These are phyloP conservation scores for Drosophila quinaria DNA, from an alignment of 2,888 invertebrate species.

Conservation along the genomic window DNA sequence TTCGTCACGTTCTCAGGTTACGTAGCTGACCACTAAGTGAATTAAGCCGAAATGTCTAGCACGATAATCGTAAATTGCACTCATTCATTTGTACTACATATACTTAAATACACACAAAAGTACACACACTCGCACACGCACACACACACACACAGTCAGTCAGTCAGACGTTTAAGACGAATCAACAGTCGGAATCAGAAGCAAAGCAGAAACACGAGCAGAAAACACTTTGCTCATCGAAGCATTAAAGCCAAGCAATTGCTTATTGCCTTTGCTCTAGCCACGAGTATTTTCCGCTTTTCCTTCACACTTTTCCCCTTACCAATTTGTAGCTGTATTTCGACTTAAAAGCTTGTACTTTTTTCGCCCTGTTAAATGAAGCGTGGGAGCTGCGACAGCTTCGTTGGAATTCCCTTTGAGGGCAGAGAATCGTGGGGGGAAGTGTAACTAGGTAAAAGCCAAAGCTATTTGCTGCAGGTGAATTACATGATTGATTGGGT, in stretches of 20 bases:
- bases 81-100: conserved; percentile 33
- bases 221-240: conserved; percentile 65
- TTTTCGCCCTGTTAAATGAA: conserved; percentile 10
- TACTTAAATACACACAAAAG: conserved; percentile 8
- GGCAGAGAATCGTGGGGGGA: not conserved
- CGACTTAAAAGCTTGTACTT: conserved; percentile 44
- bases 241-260: conserved; percentile 73
- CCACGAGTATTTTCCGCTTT: conserved; percentile 10
- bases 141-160: too few relatives aligned
- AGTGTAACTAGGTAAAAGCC: conserved; percentile 25
- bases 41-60: conserved; percentile 53
- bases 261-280: conserved; percentile 52
- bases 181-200: conserved; percentile 31
- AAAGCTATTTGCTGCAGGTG: conserved; percentile 50
- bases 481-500: conserved; percentile 61
- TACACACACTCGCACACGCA: conserved; percentile 15
- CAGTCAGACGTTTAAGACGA: conserved; percentile 34
- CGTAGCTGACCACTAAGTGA: conserved; percentile 50
- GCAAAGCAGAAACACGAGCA: conserved; percentile 17
- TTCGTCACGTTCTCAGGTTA: conserved; percentile 19
- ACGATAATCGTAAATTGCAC: conserved; percentile 56
- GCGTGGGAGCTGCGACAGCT: conserved; percentile 50
- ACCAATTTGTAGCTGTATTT: conserved; percentile 27
- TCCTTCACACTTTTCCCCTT: not conserved
- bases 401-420: conserved; percentile 5